These are phyloP conservation scores for Pipistrellus pygmaeus DNA, from an alignment of 2,797 vertebrate genomes.

Conservation along the genomic window DNA sequence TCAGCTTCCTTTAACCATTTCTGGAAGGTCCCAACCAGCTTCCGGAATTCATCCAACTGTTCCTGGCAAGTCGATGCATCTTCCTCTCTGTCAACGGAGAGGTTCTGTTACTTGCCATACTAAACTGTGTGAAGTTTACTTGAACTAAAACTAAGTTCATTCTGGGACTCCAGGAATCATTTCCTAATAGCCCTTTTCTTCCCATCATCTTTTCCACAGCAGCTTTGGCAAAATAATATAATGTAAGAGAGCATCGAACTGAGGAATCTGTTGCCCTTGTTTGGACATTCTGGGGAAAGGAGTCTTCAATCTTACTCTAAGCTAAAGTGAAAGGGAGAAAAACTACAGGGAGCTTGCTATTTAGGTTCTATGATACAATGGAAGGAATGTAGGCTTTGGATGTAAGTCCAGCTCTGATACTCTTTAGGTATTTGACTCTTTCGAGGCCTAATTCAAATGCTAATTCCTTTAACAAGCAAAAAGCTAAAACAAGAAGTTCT, in stretches of 20 bases:
- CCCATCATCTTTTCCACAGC: constrained; percentile 57
- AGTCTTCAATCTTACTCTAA: constrained; percentile 56
- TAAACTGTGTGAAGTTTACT: constrained; percentile 61
- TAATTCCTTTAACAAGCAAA: constrained; percentile 30
- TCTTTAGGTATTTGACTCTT: constrained; percentile 70
- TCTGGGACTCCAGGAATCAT: constrained; percentile 42
- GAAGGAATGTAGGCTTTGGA: constrained; percentile 70
- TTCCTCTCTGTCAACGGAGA: constrained; percentile 90
- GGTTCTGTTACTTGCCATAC: constrained; percentile 78
- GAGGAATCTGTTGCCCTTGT: constrained; percentile 75
- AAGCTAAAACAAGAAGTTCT: constrained; percentile 18
- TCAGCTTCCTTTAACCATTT: constrained; percentile 95
- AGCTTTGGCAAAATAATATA: constrained; percentile 65
- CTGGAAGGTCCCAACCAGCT: constrained; percentile 91
- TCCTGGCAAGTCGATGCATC: constrained; percentile 94
- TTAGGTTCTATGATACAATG: constrained; percentile 67
- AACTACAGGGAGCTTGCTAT: constrained; percentile 54
- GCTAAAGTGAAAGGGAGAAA: constrained; percentile 73
- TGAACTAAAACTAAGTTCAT: constrained; percentile 71
- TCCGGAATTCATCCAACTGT: constrained; percentile 93
- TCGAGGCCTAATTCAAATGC: constrained; percentile 70
- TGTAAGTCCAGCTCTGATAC: constrained; percentile 27
- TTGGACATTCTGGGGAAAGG: constrained; percentile 73
- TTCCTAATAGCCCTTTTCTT: constrained; percentile 47
- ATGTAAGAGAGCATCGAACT: constrained; percentile 58